These are phyloP conservation scores for Fundulus diaphanus DNA, from an alignment of 2,797 vertebrate genomes.

Conservation along the genomic window DNA sequence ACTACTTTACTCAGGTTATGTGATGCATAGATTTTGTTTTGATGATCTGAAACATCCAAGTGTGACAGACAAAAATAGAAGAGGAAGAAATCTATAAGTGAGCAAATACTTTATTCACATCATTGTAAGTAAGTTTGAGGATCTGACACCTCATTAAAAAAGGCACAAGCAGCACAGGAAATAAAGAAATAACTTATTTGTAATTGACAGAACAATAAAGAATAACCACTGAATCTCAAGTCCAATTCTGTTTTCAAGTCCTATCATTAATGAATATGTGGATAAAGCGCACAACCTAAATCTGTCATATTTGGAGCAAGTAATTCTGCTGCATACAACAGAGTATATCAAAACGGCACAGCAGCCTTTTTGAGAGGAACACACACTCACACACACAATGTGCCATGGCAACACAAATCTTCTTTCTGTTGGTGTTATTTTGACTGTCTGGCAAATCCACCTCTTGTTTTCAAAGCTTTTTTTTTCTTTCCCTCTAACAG, in stretches of 20 bases:
- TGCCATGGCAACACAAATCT: constrained; percentile 67
- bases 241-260: constrained; percentile 88
- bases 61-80: too few relatives aligned
- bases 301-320: constrained; percentile 36
- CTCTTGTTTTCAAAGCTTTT: constrained; percentile 77
- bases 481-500: constrained; percentile 65
- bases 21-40: too few relatives aligned
- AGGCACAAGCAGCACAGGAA: constrained; percentile 12
- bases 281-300: constrained; percentile 82
- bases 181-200: constrained; percentile 21
- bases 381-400: constrained; percentile 68
- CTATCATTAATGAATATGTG: constrained; percentile 89
- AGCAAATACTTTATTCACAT: too few relatives aligned
- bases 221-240: constrained; percentile 86
- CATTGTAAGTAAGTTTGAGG: constrained; percentile 5
- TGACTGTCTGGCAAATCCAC: constrained; percentile 74
- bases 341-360: constrained; percentile 53
- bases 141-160: constrained; percentile 31
- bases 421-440: constrained; percentile 68
- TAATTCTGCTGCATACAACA: constrained; percentile 38
- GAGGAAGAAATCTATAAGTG: too few relatives aligned
- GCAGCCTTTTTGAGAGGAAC: constrained; percentile 36
- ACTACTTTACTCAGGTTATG: too few relatives aligned
- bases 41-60: too few relatives aligned
- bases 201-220: constrained; percentile 63